A percentile compares a stretch with the other conserved stretches of the same genome.
Conservation (phyloP, 1,140 invertebrate genomes). For the Drosophila santomea region DNA sequence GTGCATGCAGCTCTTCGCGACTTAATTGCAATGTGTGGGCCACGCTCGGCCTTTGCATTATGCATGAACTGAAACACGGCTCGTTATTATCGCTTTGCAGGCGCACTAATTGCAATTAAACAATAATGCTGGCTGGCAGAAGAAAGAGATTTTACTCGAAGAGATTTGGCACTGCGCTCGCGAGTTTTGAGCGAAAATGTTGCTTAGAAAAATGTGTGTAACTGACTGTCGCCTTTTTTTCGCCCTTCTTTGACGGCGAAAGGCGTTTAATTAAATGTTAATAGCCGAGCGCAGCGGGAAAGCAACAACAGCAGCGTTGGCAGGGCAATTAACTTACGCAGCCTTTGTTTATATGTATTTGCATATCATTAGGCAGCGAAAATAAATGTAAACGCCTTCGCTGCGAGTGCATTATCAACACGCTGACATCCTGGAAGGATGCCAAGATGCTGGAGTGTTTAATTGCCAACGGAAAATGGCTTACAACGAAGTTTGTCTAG, state of each 20-base stretch:
- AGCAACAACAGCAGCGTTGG: slow-evolving; percentile 33
- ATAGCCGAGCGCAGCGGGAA: slow-evolving; percentile 49
- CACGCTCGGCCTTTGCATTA: slow-evolving; percentile 64
- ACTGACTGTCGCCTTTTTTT: slow-evolving; percentile 64
- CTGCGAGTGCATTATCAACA: slow-evolving; percentile 74
- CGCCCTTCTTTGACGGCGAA: slow-evolving; percentile 61
- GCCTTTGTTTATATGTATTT: slow-evolving; percentile 74
- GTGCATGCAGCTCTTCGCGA: slow-evolving; percentile 60
- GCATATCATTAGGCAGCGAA: slow-evolving; percentile 74
- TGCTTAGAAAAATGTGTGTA: slow-evolving; percentile 69
- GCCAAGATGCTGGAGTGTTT: slow-evolving; percentile 17
- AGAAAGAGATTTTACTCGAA: not conserved
- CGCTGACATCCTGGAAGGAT: slow-evolving; percentile 29
- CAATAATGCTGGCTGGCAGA: slow-evolving; percentile 45
- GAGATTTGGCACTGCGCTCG: not conserved
- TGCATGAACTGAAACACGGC: slow-evolving; percentile 67
- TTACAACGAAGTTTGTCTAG: slow-evolving; percentile 36
- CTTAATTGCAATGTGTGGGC: slow-evolving; percentile 72
- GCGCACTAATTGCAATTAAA: slow-evolving; percentile 60
- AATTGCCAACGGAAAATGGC: slow-evolving; percentile 48
- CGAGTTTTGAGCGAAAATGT: slow-evolving; percentile 43
- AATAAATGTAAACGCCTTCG: slow-evolving; percentile 57
- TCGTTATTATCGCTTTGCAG: slow-evolving; percentile 61
- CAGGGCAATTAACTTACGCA: slow-evolving; percentile 62
- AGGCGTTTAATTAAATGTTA: slow-evolving; percentile 82